Evolutionary conservation across 2,888 invertebrate genomes (phyloP).

Genomic region (Nephrotoma appendiculata): DNA sequence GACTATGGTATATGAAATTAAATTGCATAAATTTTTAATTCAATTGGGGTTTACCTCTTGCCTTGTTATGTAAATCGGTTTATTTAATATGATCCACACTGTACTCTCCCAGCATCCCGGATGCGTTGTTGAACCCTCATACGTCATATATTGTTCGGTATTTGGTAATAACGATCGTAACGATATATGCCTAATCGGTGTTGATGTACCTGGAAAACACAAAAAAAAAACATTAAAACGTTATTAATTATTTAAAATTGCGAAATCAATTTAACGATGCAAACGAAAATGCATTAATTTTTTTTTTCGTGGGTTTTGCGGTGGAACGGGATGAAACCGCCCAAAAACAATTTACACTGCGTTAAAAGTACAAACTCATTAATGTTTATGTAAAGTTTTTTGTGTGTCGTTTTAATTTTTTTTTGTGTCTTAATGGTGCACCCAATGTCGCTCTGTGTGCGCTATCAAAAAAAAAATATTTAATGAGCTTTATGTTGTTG

Average conservation of each 20-base stretch:
- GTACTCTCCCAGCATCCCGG: conserved; percentile 99
- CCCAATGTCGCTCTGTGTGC: not conserved
- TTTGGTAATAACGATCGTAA: conserved; percentile 76
- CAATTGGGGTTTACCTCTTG: conserved; percentile 57
- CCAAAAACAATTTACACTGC: not conserved
- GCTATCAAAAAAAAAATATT: not conserved
- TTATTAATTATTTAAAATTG: not conserved
- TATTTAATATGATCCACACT: conserved; percentile 96
- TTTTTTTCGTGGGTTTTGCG: not conserved
- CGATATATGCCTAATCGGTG: conserved; percentile 71
- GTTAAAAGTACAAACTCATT: not conserved
- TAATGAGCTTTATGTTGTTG: not conserved
- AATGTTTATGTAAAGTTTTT: not conserved
- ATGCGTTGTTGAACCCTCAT: conserved; percentile 94
- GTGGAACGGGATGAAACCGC: not conserved
- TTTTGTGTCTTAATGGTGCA: not conserved
- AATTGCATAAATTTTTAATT: not conserved
- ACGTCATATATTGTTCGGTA: conserved; percentile 91
- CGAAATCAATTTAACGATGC: not conserved
- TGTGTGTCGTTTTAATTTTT: not conserved
- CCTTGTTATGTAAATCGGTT: conserved; percentile 91
- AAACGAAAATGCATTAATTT: not conserved
- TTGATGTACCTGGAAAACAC: conserved; percentile 56
- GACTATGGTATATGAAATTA: not conserved
- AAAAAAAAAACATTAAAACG: not conserved